A percentile compares a stretch with the other conserved stretches of the same genome.
Conservation (phyloP, 2,113 vertebrate genomes). For the Gadus macrocephalus region DNA sequence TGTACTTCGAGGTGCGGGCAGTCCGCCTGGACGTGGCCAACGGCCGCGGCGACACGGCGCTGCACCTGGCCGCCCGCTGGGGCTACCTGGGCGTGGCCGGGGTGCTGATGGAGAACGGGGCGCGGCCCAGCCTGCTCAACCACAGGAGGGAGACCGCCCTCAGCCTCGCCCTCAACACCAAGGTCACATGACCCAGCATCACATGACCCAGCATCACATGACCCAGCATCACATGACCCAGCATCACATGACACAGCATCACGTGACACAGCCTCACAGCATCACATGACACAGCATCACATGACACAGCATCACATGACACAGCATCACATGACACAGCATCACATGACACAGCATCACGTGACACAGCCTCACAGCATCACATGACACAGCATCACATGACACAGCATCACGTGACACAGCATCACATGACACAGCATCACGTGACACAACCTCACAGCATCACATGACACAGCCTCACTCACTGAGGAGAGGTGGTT, state of each 20-base stretch:
- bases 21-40: constrained; percentile 87
- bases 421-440: too few species aligned
- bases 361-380: too few species aligned
- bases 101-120: constrained; percentile 90
- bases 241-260: too few species aligned
- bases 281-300: not conserved
- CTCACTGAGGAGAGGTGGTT: too few species aligned
- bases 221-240: too few species aligned
- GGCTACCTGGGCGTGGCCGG: constrained; percentile 92
- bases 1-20: constrained; percentile 86
- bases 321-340: too few species aligned
- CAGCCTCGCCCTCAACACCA: constrained; percentile 88
- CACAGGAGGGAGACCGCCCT: constrained; percentile 82
- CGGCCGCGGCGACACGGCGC: constrained; percentile 89
- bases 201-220: not conserved
- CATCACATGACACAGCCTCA: too few species aligned
- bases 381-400: too few species aligned
- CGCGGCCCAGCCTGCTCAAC: constrained; percentile 77
- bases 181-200: constrained; percentile 67
- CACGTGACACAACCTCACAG: too few species aligned
- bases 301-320: not conserved
- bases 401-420: too few species aligned
- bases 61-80: constrained; percentile 93
- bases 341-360: too few species aligned
- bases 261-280: too few species aligned